A percentile compares a stretch with the other conserved stretches of the same genome.
These are phyloP conservation scores for Imbricaverruca yamaguchii DNA, from an alignment of 2,888 invertebrate genomes.

Conservation along the genomic window DNA sequence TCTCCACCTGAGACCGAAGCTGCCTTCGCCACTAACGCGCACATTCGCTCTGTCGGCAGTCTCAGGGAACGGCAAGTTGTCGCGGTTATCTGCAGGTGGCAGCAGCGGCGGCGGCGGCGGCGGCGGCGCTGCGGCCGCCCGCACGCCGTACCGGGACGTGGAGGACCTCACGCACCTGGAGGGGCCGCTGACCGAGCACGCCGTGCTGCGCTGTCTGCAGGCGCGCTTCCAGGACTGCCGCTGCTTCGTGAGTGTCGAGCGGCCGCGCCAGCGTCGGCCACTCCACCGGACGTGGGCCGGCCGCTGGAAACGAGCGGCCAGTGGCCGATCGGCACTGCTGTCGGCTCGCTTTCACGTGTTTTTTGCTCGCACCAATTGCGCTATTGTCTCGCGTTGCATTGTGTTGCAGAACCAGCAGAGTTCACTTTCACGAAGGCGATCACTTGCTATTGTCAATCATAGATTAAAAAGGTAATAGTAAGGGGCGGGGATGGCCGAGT, in stretches of 20 bases:
- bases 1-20: no score
- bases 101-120: conserved; percentile 5
- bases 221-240: conserved; percentile 77
- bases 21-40: conserved; percentile 10
- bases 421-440: no score
- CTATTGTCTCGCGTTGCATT: no score
- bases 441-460: no score
- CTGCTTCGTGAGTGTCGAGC: conserved; percentile 68
- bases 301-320: no score
- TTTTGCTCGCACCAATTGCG: no score
- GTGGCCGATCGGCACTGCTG: no score
- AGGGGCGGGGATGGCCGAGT: no score
- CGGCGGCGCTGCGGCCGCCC: conserved; percentile 25
- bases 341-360: no score
- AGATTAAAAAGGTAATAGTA: no score
- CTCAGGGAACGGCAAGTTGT: conserved; percentile 15
- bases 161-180: conserved; percentile 87
- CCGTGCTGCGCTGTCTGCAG: conserved; percentile 82
- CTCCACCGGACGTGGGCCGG: no score
- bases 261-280: background rate
- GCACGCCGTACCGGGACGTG: conserved; percentile 47
- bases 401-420: no score
- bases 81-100: conserved; percentile 20
- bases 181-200: conserved; percentile 88
- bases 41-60: conserved; percentile 23